A percentile compares a stretch with the other conserved stretches of the same genome.
Evolutionary conservation across 1,140 invertebrate species (phyloP).

Genomic region (Mercenaria mercenaria): DNA sequence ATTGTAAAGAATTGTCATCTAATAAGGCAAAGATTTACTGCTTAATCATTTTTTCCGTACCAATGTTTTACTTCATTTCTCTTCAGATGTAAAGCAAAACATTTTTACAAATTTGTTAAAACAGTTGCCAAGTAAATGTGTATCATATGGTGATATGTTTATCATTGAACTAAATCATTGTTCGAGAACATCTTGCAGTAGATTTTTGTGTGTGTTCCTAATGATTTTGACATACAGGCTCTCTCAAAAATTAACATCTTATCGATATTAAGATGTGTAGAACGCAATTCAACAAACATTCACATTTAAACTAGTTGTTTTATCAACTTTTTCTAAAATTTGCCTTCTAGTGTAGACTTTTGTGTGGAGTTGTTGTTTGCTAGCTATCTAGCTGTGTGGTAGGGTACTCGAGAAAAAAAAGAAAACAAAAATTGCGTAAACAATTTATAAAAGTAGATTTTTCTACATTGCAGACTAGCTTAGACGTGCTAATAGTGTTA

Average conservation of each 20-base stretch:
- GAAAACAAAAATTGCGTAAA: background rate
- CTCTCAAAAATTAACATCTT: constrained; percentile 15
- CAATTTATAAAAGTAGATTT: background rate
- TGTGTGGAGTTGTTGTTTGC: constrained; percentile 48
- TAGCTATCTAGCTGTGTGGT: constrained; percentile 30
- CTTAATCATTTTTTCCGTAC: too few relatives aligned
- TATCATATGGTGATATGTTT: too few relatives aligned
- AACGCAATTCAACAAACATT: background rate
- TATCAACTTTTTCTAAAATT: background rate
- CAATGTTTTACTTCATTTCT: too few relatives aligned
- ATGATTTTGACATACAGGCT: constrained; percentile 31
- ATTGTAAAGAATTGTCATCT: too few relatives aligned
- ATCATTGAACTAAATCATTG: too few relatives aligned
- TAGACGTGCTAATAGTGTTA: constrained; percentile 5
- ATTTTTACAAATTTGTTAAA: too few relatives aligned
- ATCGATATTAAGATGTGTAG: background rate
- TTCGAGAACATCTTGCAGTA: too few relatives aligned
- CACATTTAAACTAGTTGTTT: background rate
- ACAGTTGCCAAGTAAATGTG: too few relatives aligned
- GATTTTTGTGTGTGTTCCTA: too few relatives aligned
- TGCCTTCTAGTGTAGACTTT: constrained; percentile 46
- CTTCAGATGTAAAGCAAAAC: too few relatives aligned
- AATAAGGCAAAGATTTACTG: too few relatives aligned
- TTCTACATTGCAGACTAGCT: background rate
- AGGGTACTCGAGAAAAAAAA: background rate